Evolutionary conservation across 2,797 vertebrate species (phyloP).

Genomic region (Buceros bicornis): DNA sequence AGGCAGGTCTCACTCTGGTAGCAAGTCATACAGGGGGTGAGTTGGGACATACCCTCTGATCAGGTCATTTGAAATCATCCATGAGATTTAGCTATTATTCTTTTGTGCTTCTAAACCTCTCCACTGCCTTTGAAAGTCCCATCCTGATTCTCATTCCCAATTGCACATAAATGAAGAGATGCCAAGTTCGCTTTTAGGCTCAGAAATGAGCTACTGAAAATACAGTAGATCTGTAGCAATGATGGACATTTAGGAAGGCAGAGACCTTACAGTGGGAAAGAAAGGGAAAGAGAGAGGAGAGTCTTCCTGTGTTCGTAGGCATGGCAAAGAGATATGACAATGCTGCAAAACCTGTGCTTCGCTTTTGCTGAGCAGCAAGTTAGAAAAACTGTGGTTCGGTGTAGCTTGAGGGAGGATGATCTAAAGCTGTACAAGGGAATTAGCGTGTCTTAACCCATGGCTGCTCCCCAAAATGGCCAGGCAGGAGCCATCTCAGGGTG

Average conservation of each 20-base stretch:
- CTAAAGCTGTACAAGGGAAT: constrained; percentile 30
- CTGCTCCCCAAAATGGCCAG: constrained; percentile 17
- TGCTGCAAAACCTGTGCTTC: not conserved
- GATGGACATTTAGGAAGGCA: not conserved
- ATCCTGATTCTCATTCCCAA: not conserved
- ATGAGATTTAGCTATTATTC: not conserved
- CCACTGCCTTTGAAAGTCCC: not conserved
- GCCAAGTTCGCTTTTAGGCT: not conserved
- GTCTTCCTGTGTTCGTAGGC: not conserved
- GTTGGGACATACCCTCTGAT: not conserved
- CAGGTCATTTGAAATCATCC: not conserved
- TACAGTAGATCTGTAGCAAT: not conserved
- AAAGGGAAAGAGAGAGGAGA: not conserved
- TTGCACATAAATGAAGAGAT: not conserved
- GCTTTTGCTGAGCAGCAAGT: not conserved
- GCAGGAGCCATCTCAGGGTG: not conserved
- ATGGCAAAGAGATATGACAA: not conserved
- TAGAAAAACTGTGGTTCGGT: not conserved
- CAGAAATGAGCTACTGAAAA: not conserved
- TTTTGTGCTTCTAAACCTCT: constrained; percentile 16
- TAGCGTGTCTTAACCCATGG: not conserved
- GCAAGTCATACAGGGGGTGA: not conserved
- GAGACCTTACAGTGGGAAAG: not conserved
- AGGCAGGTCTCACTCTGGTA: not conserved
- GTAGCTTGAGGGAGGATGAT: not conserved